Conservation (phyloP, 1,140 invertebrate species). For the Neocloeon triangulifer region DNA sequence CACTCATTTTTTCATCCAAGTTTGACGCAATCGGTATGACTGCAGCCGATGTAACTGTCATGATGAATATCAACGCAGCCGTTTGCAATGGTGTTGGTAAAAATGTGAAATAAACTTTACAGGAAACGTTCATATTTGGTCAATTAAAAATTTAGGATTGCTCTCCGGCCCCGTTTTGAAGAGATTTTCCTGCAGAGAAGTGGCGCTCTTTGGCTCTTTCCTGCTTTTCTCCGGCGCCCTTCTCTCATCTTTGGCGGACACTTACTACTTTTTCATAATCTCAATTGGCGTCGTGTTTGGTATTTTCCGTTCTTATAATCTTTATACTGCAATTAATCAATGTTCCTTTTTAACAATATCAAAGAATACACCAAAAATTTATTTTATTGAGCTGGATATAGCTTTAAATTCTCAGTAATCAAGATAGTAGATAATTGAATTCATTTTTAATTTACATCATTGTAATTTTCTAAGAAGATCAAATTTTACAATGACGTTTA, state of each 20-base stretch:
- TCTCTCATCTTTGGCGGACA: slow-evolving; percentile 22
- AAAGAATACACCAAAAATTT: too few species aligned
- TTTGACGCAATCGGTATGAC: slow-evolving; percentile 34
- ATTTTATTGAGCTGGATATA: too few species aligned
- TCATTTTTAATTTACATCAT: too few species aligned
- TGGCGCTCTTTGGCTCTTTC: slow-evolving; percentile 24
- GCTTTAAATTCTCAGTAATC: too few species aligned
- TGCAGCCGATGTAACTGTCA: slow-evolving; percentile 43
- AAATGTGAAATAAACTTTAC: not conserved
- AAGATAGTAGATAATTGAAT: too few species aligned
- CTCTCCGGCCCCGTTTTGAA: slow-evolving; percentile 29
- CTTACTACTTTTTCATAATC: slow-evolving; percentile 27
- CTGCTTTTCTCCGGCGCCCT: slow-evolving; percentile 26
- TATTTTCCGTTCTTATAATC: too few species aligned
- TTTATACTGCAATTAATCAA: too few species aligned
- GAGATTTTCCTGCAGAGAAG: slow-evolving; percentile 28
- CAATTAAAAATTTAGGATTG: slow-evolving; percentile 20
- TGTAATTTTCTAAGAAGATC: too few species aligned
- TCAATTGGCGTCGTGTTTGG: slow-evolving; percentile 37
- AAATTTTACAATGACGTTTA: too few species aligned
- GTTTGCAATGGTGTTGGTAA: slow-evolving; percentile 44
- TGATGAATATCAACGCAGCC: slow-evolving; percentile 45
- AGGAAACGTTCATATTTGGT: not conserved
- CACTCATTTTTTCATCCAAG: slow-evolving; percentile 42
- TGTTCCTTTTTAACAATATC: too few species aligned